These are phyloP conservation scores for Petrophora chlorosata DNA, from an alignment of 2,888 invertebrate species.

Conservation along the genomic window DNA sequence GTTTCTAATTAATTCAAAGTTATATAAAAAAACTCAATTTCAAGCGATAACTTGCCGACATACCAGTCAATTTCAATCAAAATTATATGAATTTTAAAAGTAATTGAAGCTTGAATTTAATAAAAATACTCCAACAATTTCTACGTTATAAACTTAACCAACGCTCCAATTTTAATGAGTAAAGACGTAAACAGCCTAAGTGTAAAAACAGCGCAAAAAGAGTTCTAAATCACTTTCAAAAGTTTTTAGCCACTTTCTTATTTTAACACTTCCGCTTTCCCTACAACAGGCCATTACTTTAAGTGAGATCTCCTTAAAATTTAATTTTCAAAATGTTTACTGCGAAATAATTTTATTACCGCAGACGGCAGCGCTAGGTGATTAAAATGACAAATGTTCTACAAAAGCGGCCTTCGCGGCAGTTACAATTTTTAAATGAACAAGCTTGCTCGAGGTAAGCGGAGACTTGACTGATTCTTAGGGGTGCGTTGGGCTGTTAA, in stretches of 20 bases:
- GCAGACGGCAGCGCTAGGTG: conserved; percentile 56
- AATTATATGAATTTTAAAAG: no score
- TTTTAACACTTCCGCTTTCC: conserved; percentile 40
- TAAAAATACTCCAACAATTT: no score
- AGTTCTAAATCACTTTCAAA: conserved; percentile 11
- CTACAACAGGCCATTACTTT: conserved; percentile 46
- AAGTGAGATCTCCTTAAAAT: conserved; percentile 56
- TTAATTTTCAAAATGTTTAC: conserved; percentile 69
- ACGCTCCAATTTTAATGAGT: neutral
- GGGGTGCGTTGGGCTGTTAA: conserved; percentile 1
- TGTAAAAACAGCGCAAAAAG: neutral
- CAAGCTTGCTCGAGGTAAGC: conserved; percentile 38
- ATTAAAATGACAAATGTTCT: conserved; percentile 62
- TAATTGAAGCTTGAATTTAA: no score
- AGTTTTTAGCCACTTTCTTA: conserved; percentile 34
- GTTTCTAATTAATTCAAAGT: no score
- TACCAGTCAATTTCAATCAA: no score
- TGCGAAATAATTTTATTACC: conserved; percentile 66
- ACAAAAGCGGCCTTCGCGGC: conserved; percentile 39
- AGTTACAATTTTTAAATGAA: conserved; percentile 46
- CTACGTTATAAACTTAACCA: no score
- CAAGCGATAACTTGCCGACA: no score
- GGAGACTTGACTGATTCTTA: conserved; percentile 13
- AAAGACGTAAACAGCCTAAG: conserved; percentile 2
- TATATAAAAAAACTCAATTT: no score